phyloP scores from a whole-genome alignment of 2,113 vertebrate genomes.

The Sula dactylatra region DNA sequence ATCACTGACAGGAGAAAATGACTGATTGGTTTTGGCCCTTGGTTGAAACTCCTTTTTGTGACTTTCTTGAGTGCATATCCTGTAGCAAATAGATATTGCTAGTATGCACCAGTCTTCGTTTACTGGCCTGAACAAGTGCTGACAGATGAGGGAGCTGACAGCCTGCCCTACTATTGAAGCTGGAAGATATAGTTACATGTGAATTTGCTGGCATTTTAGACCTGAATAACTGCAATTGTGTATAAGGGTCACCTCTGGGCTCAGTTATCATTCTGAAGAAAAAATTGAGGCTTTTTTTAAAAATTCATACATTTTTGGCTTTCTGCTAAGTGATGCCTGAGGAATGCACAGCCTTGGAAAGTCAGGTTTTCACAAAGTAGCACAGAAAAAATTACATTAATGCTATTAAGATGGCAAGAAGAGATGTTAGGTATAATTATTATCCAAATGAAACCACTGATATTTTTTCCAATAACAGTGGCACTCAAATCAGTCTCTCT shows the following conservation, averaged over 20 bases:
- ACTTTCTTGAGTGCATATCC: slow-evolving; percentile 75
- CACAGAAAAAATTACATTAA: background rate
- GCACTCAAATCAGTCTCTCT: background rate
- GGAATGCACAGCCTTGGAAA: slow-evolving; percentile 33
- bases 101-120: slow-evolving; percentile 77
- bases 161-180: slow-evolving; percentile 79
- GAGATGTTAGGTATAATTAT: background rate
- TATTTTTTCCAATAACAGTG: background rate
- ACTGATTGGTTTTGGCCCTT: slow-evolving; percentile 81
- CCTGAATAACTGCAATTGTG: slow-evolving; percentile 52
- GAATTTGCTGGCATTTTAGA: slow-evolving; percentile 62
- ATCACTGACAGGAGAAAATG: slow-evolving; percentile 79
- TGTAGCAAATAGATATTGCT: slow-evolving; percentile 82
- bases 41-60: slow-evolving; percentile 75
- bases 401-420: background rate
- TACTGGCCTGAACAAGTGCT: slow-evolving; percentile 85
- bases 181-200: slow-evolving; percentile 80
- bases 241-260: slow-evolving; percentile 50
- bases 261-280: slow-evolving; percentile 53
- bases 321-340: slow-evolving; percentile 25
- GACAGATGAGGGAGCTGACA: slow-evolving; percentile 82
- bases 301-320: background rate
- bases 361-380: background rate
- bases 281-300: background rate
- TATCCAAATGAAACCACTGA: background rate